Conservation (phyloP, 2,888 invertebrate genomes). For the Eupithecia inturbata region DNA sequence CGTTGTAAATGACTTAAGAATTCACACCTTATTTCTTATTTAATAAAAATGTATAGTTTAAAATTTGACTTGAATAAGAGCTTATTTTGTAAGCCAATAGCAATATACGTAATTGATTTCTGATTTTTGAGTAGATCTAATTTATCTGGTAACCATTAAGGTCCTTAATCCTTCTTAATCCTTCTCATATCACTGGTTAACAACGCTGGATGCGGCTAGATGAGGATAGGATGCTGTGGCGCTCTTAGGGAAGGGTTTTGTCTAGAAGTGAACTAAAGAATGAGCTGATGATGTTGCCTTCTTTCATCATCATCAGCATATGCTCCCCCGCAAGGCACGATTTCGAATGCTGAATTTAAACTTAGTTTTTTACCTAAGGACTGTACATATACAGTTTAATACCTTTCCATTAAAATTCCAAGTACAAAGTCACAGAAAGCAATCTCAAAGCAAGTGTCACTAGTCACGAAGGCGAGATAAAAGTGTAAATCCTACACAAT, state of each 20-base stretch:
- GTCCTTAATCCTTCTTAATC: too few species aligned
- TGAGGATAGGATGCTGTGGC: background rate
- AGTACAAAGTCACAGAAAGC: background rate
- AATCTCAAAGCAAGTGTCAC: constrained; percentile 23
- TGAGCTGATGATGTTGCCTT: background rate
- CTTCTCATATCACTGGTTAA: background rate
- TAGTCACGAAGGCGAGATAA: constrained; percentile 30
- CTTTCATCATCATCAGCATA: background rate
- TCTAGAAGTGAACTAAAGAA: background rate
- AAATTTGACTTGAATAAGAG: too few species aligned
- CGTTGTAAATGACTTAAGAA: too few species aligned
- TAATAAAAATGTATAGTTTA: too few species aligned
- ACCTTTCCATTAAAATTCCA: constrained; percentile 1
- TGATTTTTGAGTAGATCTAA: too few species aligned
- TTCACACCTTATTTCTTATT: too few species aligned
- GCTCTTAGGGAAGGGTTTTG: background rate
- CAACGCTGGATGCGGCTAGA: background rate
- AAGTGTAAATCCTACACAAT: constrained; percentile 29
- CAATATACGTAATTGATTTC: too few species aligned
- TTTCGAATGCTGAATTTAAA: background rate
- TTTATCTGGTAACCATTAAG: too few species aligned
- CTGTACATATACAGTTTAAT: background rate
- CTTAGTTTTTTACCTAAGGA: background rate
- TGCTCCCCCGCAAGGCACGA: too few species aligned
- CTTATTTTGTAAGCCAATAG: too few species aligned